Base-by-base conservation (phyloP, 2,797 vertebrate genomes). In the Myotis daubentonii region DNA sequence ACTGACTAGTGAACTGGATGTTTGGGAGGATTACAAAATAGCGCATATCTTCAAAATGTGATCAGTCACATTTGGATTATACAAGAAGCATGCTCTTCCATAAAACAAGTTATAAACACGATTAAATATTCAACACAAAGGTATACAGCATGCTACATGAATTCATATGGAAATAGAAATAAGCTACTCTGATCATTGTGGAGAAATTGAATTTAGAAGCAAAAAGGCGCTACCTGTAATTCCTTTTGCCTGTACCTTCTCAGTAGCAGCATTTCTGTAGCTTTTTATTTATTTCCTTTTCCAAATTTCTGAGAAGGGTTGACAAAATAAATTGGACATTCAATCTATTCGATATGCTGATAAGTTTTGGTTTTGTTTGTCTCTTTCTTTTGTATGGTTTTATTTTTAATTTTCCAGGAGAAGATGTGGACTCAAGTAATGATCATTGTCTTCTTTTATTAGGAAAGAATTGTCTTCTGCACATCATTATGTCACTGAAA, bases 311-410 rank as follows among this genome's bases (percentile, higher is more conserved):
- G n/a, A 89, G 11, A 74, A 60, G 0, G 8, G 12, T 66, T 78
- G 25, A 75, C n/a, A 87, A 87, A 23, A n/a, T 20, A 47, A 33
- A 33, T 74, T 30, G 60, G 28, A 75, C 55, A 9, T 1, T 44
- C 7, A 76, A 75, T 79, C 36, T 68, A 5, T 38, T 86, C 3
- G 9, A 20, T 33, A 16, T 16, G 1, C 33, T 86, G 57, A 49
- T 36, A 55, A 74, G 23, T 51, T 75, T 93, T 87, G 17, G 20
- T 62, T 87, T 44, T 81, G 8, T 51, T 90, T 76, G 6, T 53
- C 93, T 93, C 38, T 76, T 75, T 47, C 25, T 65, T 92, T 95
- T 38, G 9, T 57, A 23, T 28, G 20, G 2, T 51, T 93, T 93
- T 70, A n/a, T 51, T 75, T 30, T 85, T 62, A 94, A 62, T 62